Evolutionary conservation across 2,888 invertebrate genomes (phyloP).

Genomic region (Callosobruchus maculatus): DNA sequence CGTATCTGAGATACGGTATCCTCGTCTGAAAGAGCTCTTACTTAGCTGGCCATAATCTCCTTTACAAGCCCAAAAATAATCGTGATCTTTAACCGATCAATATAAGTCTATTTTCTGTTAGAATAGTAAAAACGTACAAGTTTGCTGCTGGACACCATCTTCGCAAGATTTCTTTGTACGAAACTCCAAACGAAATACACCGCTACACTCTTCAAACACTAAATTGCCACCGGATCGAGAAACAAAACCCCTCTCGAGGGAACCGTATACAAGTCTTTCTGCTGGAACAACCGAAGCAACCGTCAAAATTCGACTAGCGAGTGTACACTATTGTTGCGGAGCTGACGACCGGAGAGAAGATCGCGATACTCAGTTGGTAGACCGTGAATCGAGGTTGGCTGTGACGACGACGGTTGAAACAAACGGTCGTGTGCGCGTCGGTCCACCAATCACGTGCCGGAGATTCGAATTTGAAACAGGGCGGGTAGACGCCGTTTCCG

Average conservation of each 20-base stretch:
- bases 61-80: too few species aligned
- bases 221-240: background rate
- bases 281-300: background rate
- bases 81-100: too few species aligned
- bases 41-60: too few species aligned
- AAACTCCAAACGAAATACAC: background rate
- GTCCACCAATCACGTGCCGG: background rate
- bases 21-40: too few species aligned
- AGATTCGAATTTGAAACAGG: background rate
- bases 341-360: background rate
- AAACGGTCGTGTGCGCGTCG: background rate
- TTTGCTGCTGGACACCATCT: conserved; percentile 32
- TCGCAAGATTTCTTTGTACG: conserved; percentile 4
- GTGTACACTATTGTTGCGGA: background rate
- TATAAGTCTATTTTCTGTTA: background rate
- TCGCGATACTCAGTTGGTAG: background rate
- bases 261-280: background rate
- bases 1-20: too few species aligned
- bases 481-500: background rate
- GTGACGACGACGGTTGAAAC: background rate
- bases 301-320: background rate
- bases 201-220: background rate
- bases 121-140: conserved; percentile 24
- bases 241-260: background rate
- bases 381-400: background rate